Evolutionary conservation across 1,140 invertebrate genomes (phyloP).

Genomic region (Formica exsecta): DNA sequence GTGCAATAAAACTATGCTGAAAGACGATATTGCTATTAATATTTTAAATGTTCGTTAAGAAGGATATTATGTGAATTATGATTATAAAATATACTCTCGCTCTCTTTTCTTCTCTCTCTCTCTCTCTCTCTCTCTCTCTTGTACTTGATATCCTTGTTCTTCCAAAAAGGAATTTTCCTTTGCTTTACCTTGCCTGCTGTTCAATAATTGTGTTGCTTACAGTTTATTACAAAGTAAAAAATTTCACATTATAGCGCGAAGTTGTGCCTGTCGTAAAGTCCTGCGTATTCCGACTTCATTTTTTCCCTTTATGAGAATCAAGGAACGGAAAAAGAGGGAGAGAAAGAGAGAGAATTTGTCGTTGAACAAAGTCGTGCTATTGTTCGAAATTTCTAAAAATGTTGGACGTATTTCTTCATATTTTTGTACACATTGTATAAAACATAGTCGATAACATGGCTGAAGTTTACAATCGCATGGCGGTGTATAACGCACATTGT

Average conservation of each 20-base stretch:
- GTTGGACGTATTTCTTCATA: not conserved
- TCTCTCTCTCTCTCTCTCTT: too few species aligned
- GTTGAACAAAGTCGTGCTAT: not conserved
- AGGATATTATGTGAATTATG: not conserved
- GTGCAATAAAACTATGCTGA: not conserved
- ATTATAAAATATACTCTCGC: not conserved
- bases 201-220: slow-evolving; percentile 16
- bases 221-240: slow-evolving; percentile 33
- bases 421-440: not conserved
- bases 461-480: not conserved
- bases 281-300: slow-evolving; percentile 2
- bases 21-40: slow-evolving; percentile 2
- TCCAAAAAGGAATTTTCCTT: not conserved
- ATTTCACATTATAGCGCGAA: slow-evolving; percentile 9
- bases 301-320: slow-evolving; percentile 21
- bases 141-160: not conserved
- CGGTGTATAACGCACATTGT: not conserved
- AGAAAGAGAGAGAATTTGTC: not conserved
- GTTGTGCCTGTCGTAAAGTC: slow-evolving; percentile 19
- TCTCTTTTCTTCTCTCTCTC: too few species aligned
- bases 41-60: not conserved
- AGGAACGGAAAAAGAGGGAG: not conserved
- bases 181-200: not conserved
- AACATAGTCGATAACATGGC: not conserved
- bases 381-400: slow-evolving; percentile 14